Base-by-base conservation (phyloP, 53 echinoderm and acorn worm species). In the Glandiceps talaboti region DNA sequence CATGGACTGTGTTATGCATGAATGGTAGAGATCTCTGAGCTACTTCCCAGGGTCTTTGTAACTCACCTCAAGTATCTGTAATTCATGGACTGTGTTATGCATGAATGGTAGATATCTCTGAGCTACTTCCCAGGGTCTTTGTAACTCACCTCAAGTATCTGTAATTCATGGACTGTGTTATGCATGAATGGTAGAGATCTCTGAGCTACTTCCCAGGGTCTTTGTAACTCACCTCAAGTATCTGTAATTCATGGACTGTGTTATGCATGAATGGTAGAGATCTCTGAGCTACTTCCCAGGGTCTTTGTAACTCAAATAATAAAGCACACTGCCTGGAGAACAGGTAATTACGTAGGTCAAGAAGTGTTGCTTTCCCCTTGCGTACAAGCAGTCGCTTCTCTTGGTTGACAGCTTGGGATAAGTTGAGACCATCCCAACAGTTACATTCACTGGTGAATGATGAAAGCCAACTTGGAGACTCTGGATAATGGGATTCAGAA, bases 331-430 rank as follows among this genome's bases (percentile, higher is more conserved):
- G 99, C 25, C 99, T 84, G 14, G 94, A 91, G 76, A 99, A 99
- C 72, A 99, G 89, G 79, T 99, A 99, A 74, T 99, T 99, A 28
- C 99, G 87, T n/a, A 99, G 86, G 74, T 99, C 99, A 73, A 99
- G 88, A 0, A 99, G 88, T 0, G 93, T 85, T 1, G 93, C 91
- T 73, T 89, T 87, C 20, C 94, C 99, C 26, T 75, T 83, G 78
- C 82, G 85, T 1, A 99, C 83, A 12, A 88, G 72, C 29, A 82
- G 79, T 25, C 93, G 79, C 31, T 86, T 84, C 14, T 89, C 81
- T 74, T 85, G 85, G 74, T 91, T 91, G 77, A 94, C 79, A 1
- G 88, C 75, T 33, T 88, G 85, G 26, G 90, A 84, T 28, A 99
- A 91, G 82, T 86, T 94, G 31, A 99, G 89, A 26, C 99, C 99